Percentiles rank a stretch among this genome's conserved stretches.
Conservation (phyloP, 2,113 vertebrate species). For the Cololabis saira region DNA sequence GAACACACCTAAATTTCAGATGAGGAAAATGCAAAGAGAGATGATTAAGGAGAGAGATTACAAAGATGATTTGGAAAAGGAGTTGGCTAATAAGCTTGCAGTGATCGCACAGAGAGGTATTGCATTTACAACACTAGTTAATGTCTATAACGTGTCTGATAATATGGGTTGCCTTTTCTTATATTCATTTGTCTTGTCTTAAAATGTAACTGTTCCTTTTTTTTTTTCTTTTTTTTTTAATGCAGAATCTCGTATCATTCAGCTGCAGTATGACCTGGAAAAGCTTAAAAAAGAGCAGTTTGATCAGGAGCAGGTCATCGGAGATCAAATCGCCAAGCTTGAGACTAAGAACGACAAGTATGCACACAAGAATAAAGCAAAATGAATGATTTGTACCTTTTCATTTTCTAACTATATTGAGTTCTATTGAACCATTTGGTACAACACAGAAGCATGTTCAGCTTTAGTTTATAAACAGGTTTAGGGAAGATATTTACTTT, state of each 20-base stretch:
- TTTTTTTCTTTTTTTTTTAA: neutral
- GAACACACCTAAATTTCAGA: conserved; percentile 91
- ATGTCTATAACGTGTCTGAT: neutral
- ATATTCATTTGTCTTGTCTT: neutral
- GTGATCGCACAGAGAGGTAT: conserved; percentile 86
- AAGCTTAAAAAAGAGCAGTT: conserved; percentile 81
- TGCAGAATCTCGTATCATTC: conserved; percentile 83
- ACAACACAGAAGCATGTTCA: no score
- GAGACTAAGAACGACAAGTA: conserved; percentile 86
- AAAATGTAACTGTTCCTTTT: no score
- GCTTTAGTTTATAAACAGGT: no score
- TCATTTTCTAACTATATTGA: no score
- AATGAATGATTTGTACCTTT: no score
- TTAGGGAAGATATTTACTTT: no score
- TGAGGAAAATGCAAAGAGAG: conserved; percentile 86
- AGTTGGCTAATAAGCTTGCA: conserved; percentile 79
- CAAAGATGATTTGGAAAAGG: conserved; percentile 85
- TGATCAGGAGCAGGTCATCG: conserved; percentile 76
- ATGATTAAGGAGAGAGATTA: conserved; percentile 84
- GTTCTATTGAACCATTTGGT: no score
- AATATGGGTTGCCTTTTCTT: no score
- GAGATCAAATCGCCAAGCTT: conserved; percentile 84
- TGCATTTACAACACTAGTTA: neutral
- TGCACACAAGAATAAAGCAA: neutral
- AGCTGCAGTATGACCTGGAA: conserved; percentile 87